Base-by-base conservation (phyloP, 2,113 vertebrate genomes). In the Macquaria ambigua region DNA sequence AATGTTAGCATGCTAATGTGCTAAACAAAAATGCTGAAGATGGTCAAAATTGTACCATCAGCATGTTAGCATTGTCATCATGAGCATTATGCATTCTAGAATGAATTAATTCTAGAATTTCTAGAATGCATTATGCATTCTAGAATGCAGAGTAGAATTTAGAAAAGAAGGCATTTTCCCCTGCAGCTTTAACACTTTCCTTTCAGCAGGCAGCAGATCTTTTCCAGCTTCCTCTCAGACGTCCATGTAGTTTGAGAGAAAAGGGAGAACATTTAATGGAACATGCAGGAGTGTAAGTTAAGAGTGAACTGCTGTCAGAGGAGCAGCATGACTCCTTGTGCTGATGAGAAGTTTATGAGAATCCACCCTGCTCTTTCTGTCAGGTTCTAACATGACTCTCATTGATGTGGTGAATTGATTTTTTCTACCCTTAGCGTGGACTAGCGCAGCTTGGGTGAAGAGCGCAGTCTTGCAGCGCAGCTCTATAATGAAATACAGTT, bases 381-480 rank as follows among this genome's bases (percentile, higher is more conserved):
- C 62, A 58, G 63, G 53, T 68, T 50, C 50, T 67, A 46, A 77
- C 81, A 53, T 28, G 25, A 87, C 75, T 80, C 68, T 66, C n/a
- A 77, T 63, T 85, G 86, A 90, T 88, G 81, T 87, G 63, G 72
- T 63, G 15, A 77, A 79, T 66, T 20, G n/a, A 81, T 61, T 62
- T 50, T 71, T 53, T 43, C 2, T 4, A 14, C 28, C 50, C 39
- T 62, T 6, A 58, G 70, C 15, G 2, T 23, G 20, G 61, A 77
- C 56, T 15, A 5, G 25, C 23, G 21, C 31, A 39, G 58, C 68
- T 72, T 71, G 62, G 43, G 16, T 7, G 52, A 39, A 31, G 43
- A 37, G 59, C 1, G 0, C 23, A 18, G 70, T 31, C 62, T 78
- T 64, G 61, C 64, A 72, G 43, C 21, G 43, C 61, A 74, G 63